These are phyloP conservation scores for Sclerurus mexicanus DNA, from an alignment of 2,113 vertebrate genomes.

Conservation along the genomic window DNA sequence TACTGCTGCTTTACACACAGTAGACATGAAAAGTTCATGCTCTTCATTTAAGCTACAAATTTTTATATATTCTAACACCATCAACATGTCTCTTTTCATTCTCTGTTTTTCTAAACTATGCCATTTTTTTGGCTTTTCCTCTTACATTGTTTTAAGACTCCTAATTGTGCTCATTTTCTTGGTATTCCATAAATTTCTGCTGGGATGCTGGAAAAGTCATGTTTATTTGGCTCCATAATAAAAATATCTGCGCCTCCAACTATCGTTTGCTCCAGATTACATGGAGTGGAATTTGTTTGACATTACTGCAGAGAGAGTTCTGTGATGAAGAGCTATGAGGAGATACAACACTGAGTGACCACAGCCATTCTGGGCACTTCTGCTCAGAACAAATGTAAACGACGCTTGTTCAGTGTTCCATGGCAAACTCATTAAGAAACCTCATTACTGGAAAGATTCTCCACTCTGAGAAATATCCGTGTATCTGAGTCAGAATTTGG, in stretches of 20 bases:
- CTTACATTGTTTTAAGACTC: not conserved
- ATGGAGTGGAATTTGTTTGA: not conserved
- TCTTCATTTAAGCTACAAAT: not conserved
- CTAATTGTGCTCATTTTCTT: not conserved
- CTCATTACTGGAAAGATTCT: not conserved
- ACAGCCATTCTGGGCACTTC: not conserved
- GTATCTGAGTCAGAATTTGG: not conserved
- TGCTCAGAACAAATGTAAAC: not conserved
- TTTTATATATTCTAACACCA: not conserved
- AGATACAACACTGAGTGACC: not conserved
- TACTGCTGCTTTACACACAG: not conserved
- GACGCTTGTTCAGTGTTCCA: not conserved
- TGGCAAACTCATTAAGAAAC: slow-evolving; percentile 1
- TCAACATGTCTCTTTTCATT: not conserved
- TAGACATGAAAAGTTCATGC: not conserved
- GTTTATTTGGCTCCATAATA: not conserved
- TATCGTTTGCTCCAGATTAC: not conserved
- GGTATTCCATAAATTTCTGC: not conserved
- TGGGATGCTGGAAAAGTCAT: not conserved
- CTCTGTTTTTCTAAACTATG: not conserved
- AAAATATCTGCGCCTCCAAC: not conserved
- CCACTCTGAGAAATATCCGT: not conserved
- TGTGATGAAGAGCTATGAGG: not conserved
- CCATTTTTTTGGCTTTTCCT: not conserved
- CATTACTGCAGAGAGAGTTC: not conserved